Evolutionary conservation across 2,113 vertebrate species (phyloP).

Genomic region (zebrafish (Danio rerio)): DNA sequence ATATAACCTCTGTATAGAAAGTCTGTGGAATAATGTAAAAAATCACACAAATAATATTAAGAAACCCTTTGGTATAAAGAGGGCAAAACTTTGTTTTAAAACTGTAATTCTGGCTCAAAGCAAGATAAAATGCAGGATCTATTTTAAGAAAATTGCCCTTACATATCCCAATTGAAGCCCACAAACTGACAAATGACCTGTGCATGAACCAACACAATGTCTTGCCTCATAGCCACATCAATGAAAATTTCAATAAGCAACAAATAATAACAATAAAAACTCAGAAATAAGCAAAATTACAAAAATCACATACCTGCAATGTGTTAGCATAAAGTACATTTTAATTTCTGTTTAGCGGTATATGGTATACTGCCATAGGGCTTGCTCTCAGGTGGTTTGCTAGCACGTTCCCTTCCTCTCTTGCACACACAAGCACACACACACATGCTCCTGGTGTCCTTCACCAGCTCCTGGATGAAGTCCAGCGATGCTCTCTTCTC

Average conservation of each 20-base stretch:
- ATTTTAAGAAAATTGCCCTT: too few relatives aligned
- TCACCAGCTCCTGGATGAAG: slow-evolving; percentile 66
- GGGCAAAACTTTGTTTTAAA: too few relatives aligned
- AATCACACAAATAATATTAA: too few relatives aligned
- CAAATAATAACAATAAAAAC: neutral
- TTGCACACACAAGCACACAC: neutral
- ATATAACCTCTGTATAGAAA: too few relatives aligned
- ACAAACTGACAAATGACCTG: too few relatives aligned
- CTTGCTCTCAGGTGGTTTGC: slow-evolving; percentile 13
- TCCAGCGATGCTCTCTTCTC: slow-evolving; percentile 65
- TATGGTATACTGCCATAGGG: neutral
- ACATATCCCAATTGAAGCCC: too few relatives aligned
- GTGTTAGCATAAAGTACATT: slow-evolving; percentile 18
- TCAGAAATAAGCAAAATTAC: neutral
- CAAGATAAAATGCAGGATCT: too few relatives aligned
- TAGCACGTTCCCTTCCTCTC: neutral
- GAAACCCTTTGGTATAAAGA: too few relatives aligned
- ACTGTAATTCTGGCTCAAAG: too few relatives aligned
- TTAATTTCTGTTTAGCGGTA: slow-evolving; percentile 19
- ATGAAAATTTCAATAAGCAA: neutral
- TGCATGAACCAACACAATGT: too few relatives aligned
- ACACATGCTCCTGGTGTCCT: slow-evolving; percentile 55
- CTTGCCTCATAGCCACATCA: too few relatives aligned
- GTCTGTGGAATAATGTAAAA: too few relatives aligned
- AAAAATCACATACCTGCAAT: neutral